phyloP scores from a whole-genome alignment of 2,113 vertebrate genomes.

The Pteropus alecto region DNA sequence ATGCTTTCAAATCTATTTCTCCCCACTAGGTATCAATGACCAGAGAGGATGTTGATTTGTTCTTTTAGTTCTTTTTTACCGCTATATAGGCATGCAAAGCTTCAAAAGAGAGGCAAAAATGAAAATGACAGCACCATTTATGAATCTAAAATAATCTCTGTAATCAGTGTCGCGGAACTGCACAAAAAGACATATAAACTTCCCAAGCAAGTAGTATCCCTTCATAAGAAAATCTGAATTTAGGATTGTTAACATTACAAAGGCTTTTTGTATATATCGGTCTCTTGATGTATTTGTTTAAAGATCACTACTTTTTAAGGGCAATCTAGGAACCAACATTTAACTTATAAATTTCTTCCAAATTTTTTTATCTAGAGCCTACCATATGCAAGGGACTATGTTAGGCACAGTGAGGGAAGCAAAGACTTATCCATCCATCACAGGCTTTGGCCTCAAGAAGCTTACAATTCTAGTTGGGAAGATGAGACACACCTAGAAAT shows the following conservation, averaged over 20 bases:
- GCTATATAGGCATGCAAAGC: slow-evolving; percentile 61
- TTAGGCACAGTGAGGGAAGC: neutral
- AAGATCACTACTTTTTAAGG: slow-evolving; percentile 16
- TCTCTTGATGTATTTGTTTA: slow-evolving; percentile 5
- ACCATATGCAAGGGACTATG: neutral
- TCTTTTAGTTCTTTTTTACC: slow-evolving; percentile 58
- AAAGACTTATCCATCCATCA: neutral
- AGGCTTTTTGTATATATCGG: neutral
- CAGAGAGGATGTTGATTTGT: slow-evolving; percentile 40
- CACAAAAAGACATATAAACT: slow-evolving; percentile 31
- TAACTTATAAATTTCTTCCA: slow-evolving; percentile 23
- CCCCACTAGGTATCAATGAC: slow-evolving; percentile 3
- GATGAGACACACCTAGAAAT: neutral
- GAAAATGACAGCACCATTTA: slow-evolving; percentile 45
- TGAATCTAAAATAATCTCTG: slow-evolving; percentile 57
- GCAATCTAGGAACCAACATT: slow-evolving; percentile 1
- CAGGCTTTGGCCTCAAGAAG: neutral
- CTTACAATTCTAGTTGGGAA: neutral
- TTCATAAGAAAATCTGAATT: slow-evolving; percentile 45
- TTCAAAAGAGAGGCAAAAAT: slow-evolving; percentile 54
- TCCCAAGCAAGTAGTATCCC: neutral
- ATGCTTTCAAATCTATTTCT: slow-evolving; percentile 59
- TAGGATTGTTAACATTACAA: slow-evolving; percentile 18
- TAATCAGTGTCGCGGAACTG: slow-evolving; percentile 30
- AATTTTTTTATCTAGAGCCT: neutral